These are phyloP conservation scores for Fissipunctia ypsillon DNA, from an alignment of 2,888 invertebrate species.

Conservation along the genomic window DNA sequence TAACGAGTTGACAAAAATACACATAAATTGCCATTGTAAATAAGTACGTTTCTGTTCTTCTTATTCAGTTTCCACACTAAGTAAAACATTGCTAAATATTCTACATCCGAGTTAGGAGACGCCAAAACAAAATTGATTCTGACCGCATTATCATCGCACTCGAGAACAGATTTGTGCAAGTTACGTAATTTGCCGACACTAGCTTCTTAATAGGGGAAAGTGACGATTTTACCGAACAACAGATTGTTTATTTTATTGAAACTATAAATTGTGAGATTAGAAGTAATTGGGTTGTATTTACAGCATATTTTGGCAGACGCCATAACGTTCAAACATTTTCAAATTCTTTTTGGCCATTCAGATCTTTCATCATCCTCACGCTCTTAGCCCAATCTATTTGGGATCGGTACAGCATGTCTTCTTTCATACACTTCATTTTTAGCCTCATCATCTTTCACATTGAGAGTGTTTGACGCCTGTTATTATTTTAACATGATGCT, in stretches of 20 bases:
- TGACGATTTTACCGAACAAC: neutral
- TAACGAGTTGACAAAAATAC: neutral
- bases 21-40: neutral
- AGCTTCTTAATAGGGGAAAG: conserved; percentile 28
- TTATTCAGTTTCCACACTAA: neutral
- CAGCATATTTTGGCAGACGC: neutral
- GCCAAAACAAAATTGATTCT: conserved; percentile 15
- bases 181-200: conserved; percentile 31
- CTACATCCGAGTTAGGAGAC: neutral
- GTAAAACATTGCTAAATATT: neutral
- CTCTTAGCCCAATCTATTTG: neutral
- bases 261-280: neutral
- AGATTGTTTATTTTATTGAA: conserved; percentile 17
- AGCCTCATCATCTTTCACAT: neutral
- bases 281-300: neutral
- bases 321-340: neutral
- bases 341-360: neutral
- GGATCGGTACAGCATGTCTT: neutral
- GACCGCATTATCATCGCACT: neutral
- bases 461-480: neutral
- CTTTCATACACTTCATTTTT: neutral
- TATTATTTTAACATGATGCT: neutral
- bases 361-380: no score
- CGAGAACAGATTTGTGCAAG: neutral
- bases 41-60: neutral